These are phyloP conservation scores for Tribolium freemani DNA, from an alignment of 2,888 invertebrate species.

Conservation along the genomic window DNA sequence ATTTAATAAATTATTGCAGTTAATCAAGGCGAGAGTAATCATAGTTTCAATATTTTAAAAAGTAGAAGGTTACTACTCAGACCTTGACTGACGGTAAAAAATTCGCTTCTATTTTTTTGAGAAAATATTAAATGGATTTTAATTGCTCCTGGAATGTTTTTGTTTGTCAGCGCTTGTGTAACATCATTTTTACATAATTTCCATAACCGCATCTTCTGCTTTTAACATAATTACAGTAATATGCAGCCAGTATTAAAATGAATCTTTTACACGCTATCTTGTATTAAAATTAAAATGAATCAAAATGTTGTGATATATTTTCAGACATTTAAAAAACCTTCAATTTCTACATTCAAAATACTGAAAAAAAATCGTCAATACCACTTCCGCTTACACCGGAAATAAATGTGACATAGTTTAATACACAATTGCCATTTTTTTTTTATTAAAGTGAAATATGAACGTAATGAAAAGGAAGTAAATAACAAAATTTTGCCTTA, in stretches of 20 bases:
- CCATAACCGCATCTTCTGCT: neutral
- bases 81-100: neutral
- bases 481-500: too few species aligned
- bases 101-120: neutral
- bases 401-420: too few species aligned
- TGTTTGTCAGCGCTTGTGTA: too few species aligned
- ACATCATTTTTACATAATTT: neutral
- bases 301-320: too few species aligned
- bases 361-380: too few species aligned
- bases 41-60: neutral
- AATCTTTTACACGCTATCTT: neutral
- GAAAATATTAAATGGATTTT: neutral
- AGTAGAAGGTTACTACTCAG: neutral
- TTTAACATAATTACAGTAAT: neutral
- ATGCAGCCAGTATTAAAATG: neutral
- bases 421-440: too few species aligned
- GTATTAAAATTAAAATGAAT: too few species aligned
- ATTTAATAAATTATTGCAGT: neutral
- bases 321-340: too few species aligned
- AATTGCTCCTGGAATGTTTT: neutral
- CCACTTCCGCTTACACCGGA: too few species aligned
- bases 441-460: too few species aligned
- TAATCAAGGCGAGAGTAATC: slow-evolving; percentile 23
- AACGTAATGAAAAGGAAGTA: too few species aligned
- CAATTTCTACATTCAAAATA: too few species aligned